Evolutionary conservation across 2,797 vertebrate species (phyloP).

Genomic region (Petrocephalus sullivani): DNA sequence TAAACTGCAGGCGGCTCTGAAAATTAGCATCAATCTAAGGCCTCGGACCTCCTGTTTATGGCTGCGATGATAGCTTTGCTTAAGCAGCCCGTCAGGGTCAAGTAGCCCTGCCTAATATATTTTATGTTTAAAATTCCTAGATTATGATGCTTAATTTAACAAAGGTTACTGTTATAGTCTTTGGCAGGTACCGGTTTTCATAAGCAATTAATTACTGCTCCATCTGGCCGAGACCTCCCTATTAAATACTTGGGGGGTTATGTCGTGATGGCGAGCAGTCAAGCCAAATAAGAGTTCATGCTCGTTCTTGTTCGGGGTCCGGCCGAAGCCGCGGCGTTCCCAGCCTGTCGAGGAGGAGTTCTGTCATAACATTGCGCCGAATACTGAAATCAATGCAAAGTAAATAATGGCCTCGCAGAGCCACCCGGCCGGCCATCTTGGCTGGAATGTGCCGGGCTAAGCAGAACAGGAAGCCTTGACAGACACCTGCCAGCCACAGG

Average conservation of each 20-base stretch:
- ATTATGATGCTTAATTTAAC: slow-evolving; percentile 50
- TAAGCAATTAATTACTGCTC: slow-evolving; percentile 56
- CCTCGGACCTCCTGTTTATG: slow-evolving; percentile 30
- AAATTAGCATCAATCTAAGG: slow-evolving; percentile 14
- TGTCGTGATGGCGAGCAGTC: slow-evolving; percentile 51
- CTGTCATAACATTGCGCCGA: neutral
- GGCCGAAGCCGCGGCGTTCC: neutral
- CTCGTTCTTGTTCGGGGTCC: slow-evolving; percentile 29
- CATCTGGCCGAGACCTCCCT: slow-evolving; percentile 43
- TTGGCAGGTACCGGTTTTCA: slow-evolving; percentile 54
- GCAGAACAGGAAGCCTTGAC: neutral
- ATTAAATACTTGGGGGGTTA: slow-evolving; percentile 55
- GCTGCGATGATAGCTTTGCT: slow-evolving; percentile 21
- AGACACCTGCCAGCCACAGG: neutral
- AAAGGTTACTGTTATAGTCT: slow-evolving; percentile 46
- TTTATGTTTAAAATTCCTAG: slow-evolving; percentile 48
- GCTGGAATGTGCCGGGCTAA: neutral
- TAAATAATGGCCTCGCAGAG: neutral
- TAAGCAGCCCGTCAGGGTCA: slow-evolving; percentile 25
- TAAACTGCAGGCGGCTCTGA: slow-evolving; percentile 22
- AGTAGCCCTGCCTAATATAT: slow-evolving; percentile 38
- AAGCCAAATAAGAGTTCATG: slow-evolving; percentile 52
- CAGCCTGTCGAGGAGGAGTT: neutral
- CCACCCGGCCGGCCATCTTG: neutral
- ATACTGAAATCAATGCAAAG: slow-evolving; percentile 17